Base-by-base conservation (phyloP, 2,888 invertebrate species). In the Trachelus stipa region DNA sequence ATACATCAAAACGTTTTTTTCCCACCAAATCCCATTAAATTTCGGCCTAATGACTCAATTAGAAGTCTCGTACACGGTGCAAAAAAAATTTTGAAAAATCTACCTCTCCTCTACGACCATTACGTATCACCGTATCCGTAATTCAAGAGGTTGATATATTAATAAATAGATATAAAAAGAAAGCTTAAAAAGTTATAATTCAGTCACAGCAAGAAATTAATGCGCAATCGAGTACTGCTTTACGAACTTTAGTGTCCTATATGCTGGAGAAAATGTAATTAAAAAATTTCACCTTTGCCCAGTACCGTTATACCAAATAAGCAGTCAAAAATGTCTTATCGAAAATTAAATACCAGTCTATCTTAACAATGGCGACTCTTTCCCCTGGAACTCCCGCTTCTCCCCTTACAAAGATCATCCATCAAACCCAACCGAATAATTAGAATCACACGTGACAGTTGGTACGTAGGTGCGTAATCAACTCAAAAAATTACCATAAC, bases 31-130 rank as follows among this genome's bases (percentile, higher is more conserved):
- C 15, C 1, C 4, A 23, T 31, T 31, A 4, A 71, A 33, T 31
- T 30, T 30, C 31, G 4, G 31, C 1, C 0, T 33, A 3, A 23
- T 1, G 12, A 15, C 4, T 33, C 1, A 12, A 33, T 69, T 12
- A 12, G 11, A 69, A 33, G 0, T 23, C 3, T 31, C 1, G 1
- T 31, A 23, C 9, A 56, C 0, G 15, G 0, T 9, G 2, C 0
- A 23, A 56, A 15, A 56, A 35, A 35, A 12, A 3, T 12, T 12
- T 35, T 35, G 12, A 23, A 56, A 9, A 56, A 37, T 12, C 40
- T 23, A 0, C 23, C 6, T 40, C 15, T 56, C 40, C 15, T 40
- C 6, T 1, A 9, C 40, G 6, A 56, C 23, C 9, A 9, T 56
- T 56, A 56, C 23, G 56, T 23, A 2, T 56, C 23, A 9, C 9